These are phyloP conservation scores for Gymnodraco acuticeps DNA, from an alignment of 2,797 vertebrate genomes.

Conservation along the genomic window DNA sequence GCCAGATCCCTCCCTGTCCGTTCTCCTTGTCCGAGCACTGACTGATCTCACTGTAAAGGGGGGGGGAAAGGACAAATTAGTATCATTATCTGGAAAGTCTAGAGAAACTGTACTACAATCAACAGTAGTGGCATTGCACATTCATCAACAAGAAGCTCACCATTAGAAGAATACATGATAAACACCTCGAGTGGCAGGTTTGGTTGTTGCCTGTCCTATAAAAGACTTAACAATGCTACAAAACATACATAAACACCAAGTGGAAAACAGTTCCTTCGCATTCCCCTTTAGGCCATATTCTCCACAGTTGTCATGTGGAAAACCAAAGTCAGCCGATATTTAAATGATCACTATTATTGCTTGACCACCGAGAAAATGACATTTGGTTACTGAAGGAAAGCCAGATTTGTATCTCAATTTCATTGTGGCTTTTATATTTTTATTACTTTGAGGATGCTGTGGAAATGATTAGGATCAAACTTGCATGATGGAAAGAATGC, in stretches of 20 bases:
- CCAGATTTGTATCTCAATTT: constrained; percentile 1
- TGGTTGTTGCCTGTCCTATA: neutral
- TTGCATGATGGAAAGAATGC: constrained; percentile 18
- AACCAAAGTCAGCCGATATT: constrained; percentile 47
- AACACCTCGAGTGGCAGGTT: neutral
- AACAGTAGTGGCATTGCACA: neutral
- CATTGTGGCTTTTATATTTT: constrained; percentile 36
- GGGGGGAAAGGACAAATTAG: constrained; percentile 18
- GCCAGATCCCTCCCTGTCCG: constrained; percentile 69
- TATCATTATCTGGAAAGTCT: neutral
- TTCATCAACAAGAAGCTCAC: neutral
- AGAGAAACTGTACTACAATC: neutral
- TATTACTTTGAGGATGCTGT: constrained; percentile 8
- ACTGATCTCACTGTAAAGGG: constrained; percentile 67
- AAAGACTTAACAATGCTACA: neutral
- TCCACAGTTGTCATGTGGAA: constrained; percentile 33
- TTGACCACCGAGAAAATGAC: constrained; percentile 22
- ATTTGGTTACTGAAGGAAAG: neutral
- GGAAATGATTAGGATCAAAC: constrained; percentile 22
- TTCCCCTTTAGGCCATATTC: constrained; percentile 25
- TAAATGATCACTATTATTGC: constrained; percentile 29
- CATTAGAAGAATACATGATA: neutral
- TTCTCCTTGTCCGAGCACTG: constrained; percentile 69
- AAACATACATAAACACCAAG: constrained; percentile 1
- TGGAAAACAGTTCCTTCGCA: constrained; percentile 38